Evolutionary conservation across 1,140 invertebrate genomes (phyloP).

Genomic region (Dolichoris vasculosae): DNA sequence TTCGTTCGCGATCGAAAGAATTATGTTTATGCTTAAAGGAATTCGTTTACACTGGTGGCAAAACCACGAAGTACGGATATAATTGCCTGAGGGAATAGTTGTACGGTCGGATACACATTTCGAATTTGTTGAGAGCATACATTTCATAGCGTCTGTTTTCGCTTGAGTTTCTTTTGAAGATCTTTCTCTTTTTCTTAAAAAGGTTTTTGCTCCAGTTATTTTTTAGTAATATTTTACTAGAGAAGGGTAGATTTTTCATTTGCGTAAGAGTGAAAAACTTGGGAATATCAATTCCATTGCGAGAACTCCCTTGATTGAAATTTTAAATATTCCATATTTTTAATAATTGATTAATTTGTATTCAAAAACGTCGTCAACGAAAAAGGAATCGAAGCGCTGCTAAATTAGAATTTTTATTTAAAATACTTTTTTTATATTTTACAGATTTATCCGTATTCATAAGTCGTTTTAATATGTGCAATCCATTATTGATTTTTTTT

Average conservation of each 20-base stretch:
- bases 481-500: neutral
- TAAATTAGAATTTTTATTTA: neutral
- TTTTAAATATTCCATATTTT: neutral
- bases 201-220: neutral
- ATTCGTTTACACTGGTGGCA: neutral
- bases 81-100: neutral
- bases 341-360: too few species aligned
- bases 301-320: neutral
- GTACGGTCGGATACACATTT: neutral
- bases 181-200: neutral
- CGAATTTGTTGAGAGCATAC: neutral
- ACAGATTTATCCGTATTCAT: neutral
- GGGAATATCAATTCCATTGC: neutral
- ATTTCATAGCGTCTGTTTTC: neutral
- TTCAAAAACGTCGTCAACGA: too few species aligned
- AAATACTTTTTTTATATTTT: neutral
- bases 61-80: neutral
- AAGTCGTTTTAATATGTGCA: neutral
- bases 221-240: neutral
- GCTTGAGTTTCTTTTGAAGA: neutral
- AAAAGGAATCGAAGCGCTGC: too few species aligned
- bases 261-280: neutral
- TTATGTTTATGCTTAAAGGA: neutral
- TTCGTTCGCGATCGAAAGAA: neutral
- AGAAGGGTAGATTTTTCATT: neutral